Base-by-base conservation (phyloP, 2,888 invertebrate genomes). In the Mesorhabditis belari region DNA sequence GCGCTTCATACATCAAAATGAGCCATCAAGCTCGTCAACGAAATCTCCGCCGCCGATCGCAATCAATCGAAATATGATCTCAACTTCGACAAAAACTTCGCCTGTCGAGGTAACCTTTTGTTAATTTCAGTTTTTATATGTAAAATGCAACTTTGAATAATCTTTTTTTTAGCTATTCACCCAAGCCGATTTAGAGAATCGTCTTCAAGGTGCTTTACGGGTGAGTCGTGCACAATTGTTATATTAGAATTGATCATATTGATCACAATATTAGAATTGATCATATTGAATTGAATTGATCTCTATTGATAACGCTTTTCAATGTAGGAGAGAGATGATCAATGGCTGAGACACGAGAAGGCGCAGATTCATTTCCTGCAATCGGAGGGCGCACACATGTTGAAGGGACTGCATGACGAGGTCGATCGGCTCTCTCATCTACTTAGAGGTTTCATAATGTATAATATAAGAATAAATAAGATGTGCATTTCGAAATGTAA, bases 301-400 rank as follows among this genome's bases (percentile, higher is more conserved):
- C n/a, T n/a, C n/a, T n/a, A n/a, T n/a, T n/a, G n/a, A n/a, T n/a
- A n/a, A n/a, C n/a, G n/a, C n/a, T n/a, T n/a, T n/a, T n/a, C n/a
- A n/a, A n/a, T n/a, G n/a, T 35, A 35, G 44, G n/a, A 71, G 49
- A 58, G 69, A n/a, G 71, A 71, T 57, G 63, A 69, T 5, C 64
- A 69, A 55, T 71, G 71, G 71, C 58, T 64, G 56, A 60, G 60
- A 23, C 71, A 71, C 57, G 71, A 71, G 55, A 71, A 69, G 62
- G 70, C 61, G 4, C 76, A 77, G 58, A 76, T 76, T 55, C 54
- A 62, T 26, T 74, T 72, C 63, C 56, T 76, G 21, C 76, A 76
- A 59, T 60, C 63, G 6, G 72, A 74, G 56, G 67, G 67, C 24
- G 65, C 73, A 5, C 64, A 62, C 29, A 73, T 76, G 71, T 57